phyloP scores from a whole-genome alignment of 2,888 invertebrate species.

The Drosophila suboccidentalis region DNA sequence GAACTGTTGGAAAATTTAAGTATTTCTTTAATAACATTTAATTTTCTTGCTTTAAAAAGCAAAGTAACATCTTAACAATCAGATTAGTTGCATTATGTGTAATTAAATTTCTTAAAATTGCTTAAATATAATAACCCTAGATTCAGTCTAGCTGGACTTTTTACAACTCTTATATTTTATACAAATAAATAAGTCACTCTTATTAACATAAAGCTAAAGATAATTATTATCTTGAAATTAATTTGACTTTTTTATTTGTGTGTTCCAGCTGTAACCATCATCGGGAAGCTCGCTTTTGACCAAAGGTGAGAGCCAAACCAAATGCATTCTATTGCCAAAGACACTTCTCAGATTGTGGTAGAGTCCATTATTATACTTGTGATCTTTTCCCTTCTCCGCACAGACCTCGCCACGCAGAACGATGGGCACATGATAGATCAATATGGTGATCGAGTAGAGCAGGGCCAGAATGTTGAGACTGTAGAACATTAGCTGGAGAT shows the following conservation, averaged over 20 bases:
- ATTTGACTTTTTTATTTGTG: conserved; percentile 17
- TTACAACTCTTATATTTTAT: not conserved
- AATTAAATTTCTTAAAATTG: too few species aligned
- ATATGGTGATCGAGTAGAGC: conserved; percentile 89
- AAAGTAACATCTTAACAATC: not conserved
- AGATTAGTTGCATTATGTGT: not conserved
- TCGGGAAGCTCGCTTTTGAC: conserved; percentile 90
- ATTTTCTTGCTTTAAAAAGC: not conserved
- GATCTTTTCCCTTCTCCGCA: conserved; percentile 83
- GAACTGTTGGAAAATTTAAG: not conserved
- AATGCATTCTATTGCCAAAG: conserved; percentile 92
- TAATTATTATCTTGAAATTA: conserved; percentile 4
- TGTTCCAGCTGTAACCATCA: conserved; percentile 89
- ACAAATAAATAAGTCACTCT: not conserved
- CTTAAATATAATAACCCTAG: not conserved
- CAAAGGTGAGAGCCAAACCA: conserved; percentile 93
- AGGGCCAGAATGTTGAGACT: conserved; percentile 90
- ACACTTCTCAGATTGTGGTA: conserved; percentile 90
- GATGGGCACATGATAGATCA: conserved; percentile 90
- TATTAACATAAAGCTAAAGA: not conserved
- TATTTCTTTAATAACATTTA: not conserved
- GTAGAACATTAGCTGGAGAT: conserved; percentile 89
- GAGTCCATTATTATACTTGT: conserved; percentile 89
- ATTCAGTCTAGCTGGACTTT: not conserved
- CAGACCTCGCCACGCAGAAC: conserved; percentile 90